phyloP scores from a whole-genome alignment of 1,140 invertebrate genomes.

The Chlorops oryzae region DNA sequence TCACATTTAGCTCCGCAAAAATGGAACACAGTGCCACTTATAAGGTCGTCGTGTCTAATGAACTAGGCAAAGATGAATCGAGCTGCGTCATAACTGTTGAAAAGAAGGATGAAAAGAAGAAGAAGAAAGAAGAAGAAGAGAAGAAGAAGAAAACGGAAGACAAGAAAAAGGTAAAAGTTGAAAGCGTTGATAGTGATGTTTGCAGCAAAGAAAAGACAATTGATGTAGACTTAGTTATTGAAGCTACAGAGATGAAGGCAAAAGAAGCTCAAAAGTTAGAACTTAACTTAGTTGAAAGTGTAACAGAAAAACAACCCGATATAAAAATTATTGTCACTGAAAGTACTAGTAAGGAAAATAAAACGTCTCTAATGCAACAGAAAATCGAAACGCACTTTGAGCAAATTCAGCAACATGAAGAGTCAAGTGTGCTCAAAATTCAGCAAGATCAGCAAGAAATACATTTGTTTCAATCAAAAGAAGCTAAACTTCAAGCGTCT shows the following conservation, averaged over 20 bases:
- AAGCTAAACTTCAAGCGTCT: too few species aligned
- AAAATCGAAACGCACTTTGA: too few species aligned
- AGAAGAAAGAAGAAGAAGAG: conserved; percentile 29
- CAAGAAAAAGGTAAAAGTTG: conserved; percentile 36
- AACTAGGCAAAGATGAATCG: conserved; percentile 76
- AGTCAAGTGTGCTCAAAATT: too few species aligned
- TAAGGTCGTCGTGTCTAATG: conserved; percentile 73
- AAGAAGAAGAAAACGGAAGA: conserved; percentile 39
- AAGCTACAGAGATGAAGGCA: conserved; percentile 6
- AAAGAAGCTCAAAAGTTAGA: conserved; percentile 7
- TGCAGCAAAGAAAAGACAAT: conserved; percentile 11
- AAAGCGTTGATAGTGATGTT: conserved; percentile 8
- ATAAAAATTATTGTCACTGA: too few species aligned
- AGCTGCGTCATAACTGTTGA: conserved; percentile 65
- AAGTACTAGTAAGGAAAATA: too few species aligned
- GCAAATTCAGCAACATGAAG: too few species aligned
- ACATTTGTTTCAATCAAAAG: too few species aligned
- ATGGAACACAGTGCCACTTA: conserved; percentile 68
- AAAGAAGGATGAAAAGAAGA: conserved; percentile 40
- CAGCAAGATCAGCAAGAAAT: too few species aligned
- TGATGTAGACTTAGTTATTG: conserved; percentile 20
- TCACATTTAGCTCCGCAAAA: conserved; percentile 66
- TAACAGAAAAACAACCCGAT: too few species aligned
- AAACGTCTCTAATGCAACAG: too few species aligned
- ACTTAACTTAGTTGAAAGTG: too few species aligned